phyloP scores from a whole-genome alignment of 2,797 vertebrate genomes.

The Picus viridis region DNA sequence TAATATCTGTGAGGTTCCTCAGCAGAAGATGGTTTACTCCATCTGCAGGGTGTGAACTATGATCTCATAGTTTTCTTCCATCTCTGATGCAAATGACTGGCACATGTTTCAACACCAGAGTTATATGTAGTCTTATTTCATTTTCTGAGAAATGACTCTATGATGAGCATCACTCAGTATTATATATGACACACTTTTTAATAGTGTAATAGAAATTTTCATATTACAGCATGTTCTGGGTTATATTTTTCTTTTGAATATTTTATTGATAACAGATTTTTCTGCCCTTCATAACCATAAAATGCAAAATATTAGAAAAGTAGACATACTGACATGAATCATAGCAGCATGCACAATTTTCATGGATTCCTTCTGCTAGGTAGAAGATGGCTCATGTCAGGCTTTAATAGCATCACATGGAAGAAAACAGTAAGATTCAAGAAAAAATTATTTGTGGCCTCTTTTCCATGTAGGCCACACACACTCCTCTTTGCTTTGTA shows the following conservation, averaged over 20 bases:
- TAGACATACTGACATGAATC: not conserved
- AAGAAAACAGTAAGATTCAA: not conserved
- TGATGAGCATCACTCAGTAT: not conserved
- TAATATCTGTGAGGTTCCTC: not conserved
- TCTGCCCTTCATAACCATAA: not conserved
- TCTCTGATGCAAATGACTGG: not conserved
- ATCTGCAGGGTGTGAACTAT: constrained; percentile 28
- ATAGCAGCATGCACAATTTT: not conserved
- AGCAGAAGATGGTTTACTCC: not conserved
- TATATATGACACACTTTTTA: not conserved
- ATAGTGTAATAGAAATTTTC: not conserved
- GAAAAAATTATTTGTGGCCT: not conserved
- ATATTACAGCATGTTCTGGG: not conserved
- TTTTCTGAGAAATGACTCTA: not conserved
- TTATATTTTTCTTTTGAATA: not conserved
- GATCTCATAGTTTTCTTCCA: constrained; percentile 24
- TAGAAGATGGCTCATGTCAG: not conserved
- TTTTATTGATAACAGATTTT: not conserved
- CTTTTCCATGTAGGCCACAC: not conserved
- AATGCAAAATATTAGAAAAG: not conserved
- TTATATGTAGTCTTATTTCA: not conserved
- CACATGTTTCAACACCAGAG: not conserved
- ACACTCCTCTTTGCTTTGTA: not conserved
- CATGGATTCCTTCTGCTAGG: not conserved
- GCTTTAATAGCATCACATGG: not conserved